A percentile compares a stretch with the other conserved stretches of the same genome.
phyloP scores from a whole-genome alignment of 2,113 vertebrate species.

The Isurus oxyrinchus region DNA sequence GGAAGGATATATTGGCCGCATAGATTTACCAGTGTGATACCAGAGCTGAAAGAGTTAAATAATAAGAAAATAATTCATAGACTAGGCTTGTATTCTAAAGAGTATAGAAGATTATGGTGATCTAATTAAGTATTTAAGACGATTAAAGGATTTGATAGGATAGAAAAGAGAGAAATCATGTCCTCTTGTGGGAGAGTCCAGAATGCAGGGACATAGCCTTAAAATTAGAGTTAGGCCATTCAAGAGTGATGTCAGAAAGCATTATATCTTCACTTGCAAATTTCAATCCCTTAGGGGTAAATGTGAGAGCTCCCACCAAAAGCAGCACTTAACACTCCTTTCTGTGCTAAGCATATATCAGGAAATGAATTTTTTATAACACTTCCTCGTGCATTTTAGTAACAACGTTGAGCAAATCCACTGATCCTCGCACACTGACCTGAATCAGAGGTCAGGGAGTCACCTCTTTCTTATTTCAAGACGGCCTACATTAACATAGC shows the following conservation, averaged over 20 bases:
- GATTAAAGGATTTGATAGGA: not conserved
- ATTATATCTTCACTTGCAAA: not conserved
- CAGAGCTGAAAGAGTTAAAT: not conserved
- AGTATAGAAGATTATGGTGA: not conserved
- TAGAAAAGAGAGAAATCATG: not conserved
- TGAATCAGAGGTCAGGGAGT: not conserved
- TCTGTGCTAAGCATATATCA: not conserved
- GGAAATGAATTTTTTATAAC: not conserved
- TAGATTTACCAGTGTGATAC: not conserved
- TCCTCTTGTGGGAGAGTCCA: not conserved
- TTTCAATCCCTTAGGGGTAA: not conserved
- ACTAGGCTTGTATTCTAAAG: not conserved
- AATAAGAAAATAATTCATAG: not conserved
- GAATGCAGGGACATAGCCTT: not conserved
- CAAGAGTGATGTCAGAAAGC: not conserved
- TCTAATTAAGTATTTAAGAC: not conserved
- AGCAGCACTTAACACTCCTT: not conserved
- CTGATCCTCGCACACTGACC: not conserved
- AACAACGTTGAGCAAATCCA: not conserved
- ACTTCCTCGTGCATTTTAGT: slow-evolving; percentile 17
- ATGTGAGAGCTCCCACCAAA: not conserved
- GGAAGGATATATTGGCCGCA: not conserved
- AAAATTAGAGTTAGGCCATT: not conserved
- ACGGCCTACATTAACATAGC: not conserved
- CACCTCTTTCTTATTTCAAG: not conserved